Evolutionary conservation across 2,113 vertebrate genomes (phyloP), one percentile per base, ranked within the genome.

Genomic region (Manacus vitellinus): DNA sequence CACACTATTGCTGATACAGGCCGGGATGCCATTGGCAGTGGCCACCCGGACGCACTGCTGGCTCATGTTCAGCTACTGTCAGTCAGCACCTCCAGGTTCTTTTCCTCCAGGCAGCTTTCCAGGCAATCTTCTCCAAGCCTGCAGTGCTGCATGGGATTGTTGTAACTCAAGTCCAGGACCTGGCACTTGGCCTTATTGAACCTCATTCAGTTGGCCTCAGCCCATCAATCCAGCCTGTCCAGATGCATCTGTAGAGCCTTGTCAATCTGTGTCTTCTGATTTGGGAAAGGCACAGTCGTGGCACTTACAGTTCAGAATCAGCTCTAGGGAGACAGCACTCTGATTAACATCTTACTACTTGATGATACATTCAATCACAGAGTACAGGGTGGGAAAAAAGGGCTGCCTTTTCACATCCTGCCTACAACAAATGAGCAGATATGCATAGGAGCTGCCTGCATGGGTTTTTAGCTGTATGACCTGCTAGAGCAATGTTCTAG

Each of bases 1-100:
- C 46, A 47, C 54, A 25, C 16, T 1, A 12, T 1, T 46, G 2
- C 54, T 54, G 20, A 44, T 4, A 0, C 28, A n/a, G 9, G 46
- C 16, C 33, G 25, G 33, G 37, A 44, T 56, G 21, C 3, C 27
- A 28, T 0, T 14, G 43, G 35, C 35, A 10, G 8, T 65, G 58
- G 44, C 22, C 27, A 33, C 27, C 22, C 56, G 37, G 8, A 12
- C 31, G 58, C 17, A 19, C 65, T 14, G 3, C 58, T 35, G 51
- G 67, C 3, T 37, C 52, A 16, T 3, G 14, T 67, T 16, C 37
- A 66, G 44, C 37, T 35, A 15, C 14, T 49, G 58, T 0, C 43
- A 24, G 37, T 28, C 18, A 46, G 39, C n/a, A 68, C 12, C 6
- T 16, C 12, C 30, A 19, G 6, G 6, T 41, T 30, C 46, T 54